phyloP scores from a whole-genome alignment of 2,888 invertebrate genomes.

The Syrphus vitripennis region DNA sequence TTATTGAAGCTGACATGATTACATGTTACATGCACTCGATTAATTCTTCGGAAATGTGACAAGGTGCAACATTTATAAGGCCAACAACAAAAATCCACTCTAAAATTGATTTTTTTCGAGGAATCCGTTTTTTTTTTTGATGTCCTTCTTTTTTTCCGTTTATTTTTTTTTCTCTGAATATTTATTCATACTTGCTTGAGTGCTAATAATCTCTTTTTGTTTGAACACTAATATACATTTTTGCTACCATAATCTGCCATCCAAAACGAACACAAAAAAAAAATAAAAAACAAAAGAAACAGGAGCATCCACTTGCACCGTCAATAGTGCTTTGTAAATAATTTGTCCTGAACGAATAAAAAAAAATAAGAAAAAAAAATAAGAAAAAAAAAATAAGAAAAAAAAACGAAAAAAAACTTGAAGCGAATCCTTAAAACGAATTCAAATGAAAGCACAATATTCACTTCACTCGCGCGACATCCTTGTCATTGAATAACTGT shows the following conservation, averaged over 20 bases:
- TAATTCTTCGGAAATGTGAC: slow-evolving; percentile 45
- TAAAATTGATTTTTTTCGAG: slow-evolving; percentile 45
- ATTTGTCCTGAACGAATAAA: slow-evolving; percentile 24
- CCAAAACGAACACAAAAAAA: not conserved
- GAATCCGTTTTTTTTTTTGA: not conserved
- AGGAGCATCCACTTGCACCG: slow-evolving; percentile 17
- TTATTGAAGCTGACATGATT: slow-evolving; percentile 44
- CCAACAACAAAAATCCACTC: slow-evolving; percentile 5
- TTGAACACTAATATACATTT: slow-evolving; percentile 27
- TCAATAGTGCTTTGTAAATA: slow-evolving; percentile 49
- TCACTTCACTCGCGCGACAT: slow-evolving; percentile 41
- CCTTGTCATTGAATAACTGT: slow-evolving; percentile 27
- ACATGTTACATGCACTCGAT: slow-evolving; percentile 51
- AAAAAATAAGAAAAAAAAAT: too few species aligned
- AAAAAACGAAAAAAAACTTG: too few species aligned
- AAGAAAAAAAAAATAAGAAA: too few species aligned
- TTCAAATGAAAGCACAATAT: slow-evolving; percentile 64
- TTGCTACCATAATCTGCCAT: slow-evolving; percentile 8
- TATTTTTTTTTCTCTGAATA: not conserved
- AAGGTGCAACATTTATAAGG: slow-evolving; percentile 52
- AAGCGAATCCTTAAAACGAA: slow-evolving; percentile 49
- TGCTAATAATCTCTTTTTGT: slow-evolving; percentile 48
- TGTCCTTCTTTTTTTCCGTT: not conserved
- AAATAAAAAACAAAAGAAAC: not conserved
- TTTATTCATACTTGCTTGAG: slow-evolving; percentile 23